Conservation (phyloP, 2,888 invertebrate species). For the Meiosimyza platycephala region DNA sequence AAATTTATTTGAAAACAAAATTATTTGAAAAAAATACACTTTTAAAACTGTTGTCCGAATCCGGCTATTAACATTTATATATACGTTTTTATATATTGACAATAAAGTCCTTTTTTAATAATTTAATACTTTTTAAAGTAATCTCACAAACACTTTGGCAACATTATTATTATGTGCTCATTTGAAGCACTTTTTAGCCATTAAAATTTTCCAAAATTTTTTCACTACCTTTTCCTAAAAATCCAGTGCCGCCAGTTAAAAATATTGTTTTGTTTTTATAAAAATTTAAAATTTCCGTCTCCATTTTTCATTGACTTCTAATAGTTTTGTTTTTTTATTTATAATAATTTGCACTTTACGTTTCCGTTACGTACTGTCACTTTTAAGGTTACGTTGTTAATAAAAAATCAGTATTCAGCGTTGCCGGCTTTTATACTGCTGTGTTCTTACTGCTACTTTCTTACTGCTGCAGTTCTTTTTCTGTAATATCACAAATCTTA, state of each 20-base stretch:
- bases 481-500: too few species aligned
- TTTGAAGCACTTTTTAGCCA: slow-evolving; percentile 2
- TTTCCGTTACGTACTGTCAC: slow-evolving; percentile 1
- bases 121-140: too few species aligned
- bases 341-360: neutral
- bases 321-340: too few species aligned
- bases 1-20: too few species aligned
- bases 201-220: neutral
- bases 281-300: slow-evolving; percentile 69
- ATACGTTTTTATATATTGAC: too few species aligned
- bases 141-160: too few species aligned
- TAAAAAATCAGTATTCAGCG: neutral
- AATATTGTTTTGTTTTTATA: slow-evolving; percentile 72
- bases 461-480: too few species aligned
- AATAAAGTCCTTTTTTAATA: too few species aligned
- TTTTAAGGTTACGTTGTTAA: slow-evolving; percentile 4
- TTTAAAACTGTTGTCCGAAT: too few species aligned
- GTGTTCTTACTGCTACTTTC: too few species aligned
- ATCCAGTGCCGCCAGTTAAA: slow-evolving; percentile 73
- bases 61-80: too few species aligned
- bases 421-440: slow-evolving; percentile 21
- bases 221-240: slow-evolving; percentile 65
- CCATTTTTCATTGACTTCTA: slow-evolving; percentile 37
- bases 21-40: too few species aligned
- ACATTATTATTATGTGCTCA: neutral